Conservation (phyloP, 2,797 vertebrate genomes). For the Philypnodon macrostomus region DNA sequence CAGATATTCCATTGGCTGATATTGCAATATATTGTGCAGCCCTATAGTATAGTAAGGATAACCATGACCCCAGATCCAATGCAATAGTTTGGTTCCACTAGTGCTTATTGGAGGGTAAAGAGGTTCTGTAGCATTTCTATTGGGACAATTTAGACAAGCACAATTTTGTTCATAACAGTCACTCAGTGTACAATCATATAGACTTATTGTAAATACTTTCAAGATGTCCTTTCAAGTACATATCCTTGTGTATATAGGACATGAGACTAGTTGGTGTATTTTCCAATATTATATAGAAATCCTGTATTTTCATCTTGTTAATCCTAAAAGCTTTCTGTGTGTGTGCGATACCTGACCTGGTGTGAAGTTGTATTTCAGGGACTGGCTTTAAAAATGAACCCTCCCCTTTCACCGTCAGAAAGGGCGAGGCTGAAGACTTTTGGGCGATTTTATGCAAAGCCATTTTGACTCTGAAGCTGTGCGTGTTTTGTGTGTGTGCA, state of each 20-base stretch:
- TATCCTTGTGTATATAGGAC: constrained; percentile 81
- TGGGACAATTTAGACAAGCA: constrained; percentile 73
- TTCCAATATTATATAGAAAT: constrained; percentile 76
- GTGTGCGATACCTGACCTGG: constrained; percentile 56
- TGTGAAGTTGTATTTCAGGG: constrained; percentile 64
- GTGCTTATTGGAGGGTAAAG: constrained; percentile 16
- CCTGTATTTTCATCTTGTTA: constrained; percentile 70
- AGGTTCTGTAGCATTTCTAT: constrained; percentile 67
- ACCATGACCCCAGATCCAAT: constrained; percentile 46
- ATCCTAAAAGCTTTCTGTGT: constrained; percentile 56
- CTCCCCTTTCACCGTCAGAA: constrained; percentile 44
- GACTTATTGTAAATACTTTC: constrained; percentile 80
- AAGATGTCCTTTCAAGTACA: constrained; percentile 77
- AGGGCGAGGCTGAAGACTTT: constrained; percentile 37
- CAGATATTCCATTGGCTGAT: too few species aligned
- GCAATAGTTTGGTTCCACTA: constrained; percentile 17
- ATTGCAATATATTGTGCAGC: too few species aligned
- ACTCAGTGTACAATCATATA: constrained; percentile 73
- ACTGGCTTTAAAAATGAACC: constrained; percentile 68
- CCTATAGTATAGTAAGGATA: constrained; percentile 41
- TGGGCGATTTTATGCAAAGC: constrained; percentile 70
- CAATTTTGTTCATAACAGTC: constrained; percentile 67
- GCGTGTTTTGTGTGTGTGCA: constrained; percentile 68
- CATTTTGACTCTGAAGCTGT: constrained; percentile 67
- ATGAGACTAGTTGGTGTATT: constrained; percentile 83